A percentile compares a stretch with the other conserved stretches of the same genome.
phyloP scores from a whole-genome alignment of 92 coral and sea anemone species.

The Zoanthus gigantus region DNA sequence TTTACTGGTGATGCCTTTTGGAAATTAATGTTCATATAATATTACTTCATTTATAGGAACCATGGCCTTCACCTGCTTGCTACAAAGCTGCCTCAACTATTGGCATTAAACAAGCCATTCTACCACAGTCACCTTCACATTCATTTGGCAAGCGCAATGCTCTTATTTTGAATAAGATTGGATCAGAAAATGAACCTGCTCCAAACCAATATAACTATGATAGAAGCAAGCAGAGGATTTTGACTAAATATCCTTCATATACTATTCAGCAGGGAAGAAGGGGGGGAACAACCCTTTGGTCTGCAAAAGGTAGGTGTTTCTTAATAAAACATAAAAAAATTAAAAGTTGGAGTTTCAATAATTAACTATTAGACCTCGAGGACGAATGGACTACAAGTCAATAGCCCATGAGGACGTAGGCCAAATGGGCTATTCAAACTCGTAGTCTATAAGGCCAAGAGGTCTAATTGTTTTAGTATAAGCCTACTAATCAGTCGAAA shows the following conservation, averaged over 20 bases:
- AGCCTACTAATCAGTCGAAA: too few species aligned
- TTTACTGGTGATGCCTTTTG: background rate
- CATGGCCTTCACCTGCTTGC: constrained; percentile 97
- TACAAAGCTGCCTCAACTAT: constrained; percentile 74
- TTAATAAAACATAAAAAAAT: background rate
- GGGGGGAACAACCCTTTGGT: constrained; percentile 88
- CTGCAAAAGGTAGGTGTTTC: constrained; percentile 75
- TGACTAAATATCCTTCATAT: constrained; percentile 80
- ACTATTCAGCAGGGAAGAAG: constrained; percentile 90
- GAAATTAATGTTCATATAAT: background rate
- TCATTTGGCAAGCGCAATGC: constrained; percentile 75
- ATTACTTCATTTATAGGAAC: constrained; percentile 38
- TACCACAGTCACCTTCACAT: constrained; percentile 91
- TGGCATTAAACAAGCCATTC: constrained; percentile 70
- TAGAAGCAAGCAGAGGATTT: constrained; percentile 48
- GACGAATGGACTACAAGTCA: too few species aligned
- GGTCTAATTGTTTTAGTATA: too few species aligned
- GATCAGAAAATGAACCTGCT: constrained; percentile 83
- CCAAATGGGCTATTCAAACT: too few species aligned
- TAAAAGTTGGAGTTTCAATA: too few species aligned
- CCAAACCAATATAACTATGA: constrained; percentile 83
- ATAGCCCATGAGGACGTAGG: too few species aligned
- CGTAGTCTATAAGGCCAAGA: too few species aligned
- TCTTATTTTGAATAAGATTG: constrained; percentile 70
- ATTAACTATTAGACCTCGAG: too few species aligned